phyloP scores from a whole-genome alignment of 35 echinoderm and acorn worm genomes.

The Lytechinus variegatus region DNA sequence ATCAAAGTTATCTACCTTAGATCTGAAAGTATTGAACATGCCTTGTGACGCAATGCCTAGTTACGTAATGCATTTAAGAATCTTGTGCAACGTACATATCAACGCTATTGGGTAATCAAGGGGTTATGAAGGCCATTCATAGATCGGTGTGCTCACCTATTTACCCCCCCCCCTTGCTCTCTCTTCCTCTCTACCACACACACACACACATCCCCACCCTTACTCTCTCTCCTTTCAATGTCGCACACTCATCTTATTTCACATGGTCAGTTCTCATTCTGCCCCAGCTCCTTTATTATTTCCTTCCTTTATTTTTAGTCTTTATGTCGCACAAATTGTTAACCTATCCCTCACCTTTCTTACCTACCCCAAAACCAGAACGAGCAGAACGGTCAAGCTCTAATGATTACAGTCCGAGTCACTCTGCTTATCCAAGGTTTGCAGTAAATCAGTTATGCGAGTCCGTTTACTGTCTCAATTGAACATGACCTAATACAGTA shows the following conservation, averaged over 20 bases:
- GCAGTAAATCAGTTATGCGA: neutral
- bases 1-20: too few relatives aligned
- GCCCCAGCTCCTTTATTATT: too few relatives aligned
- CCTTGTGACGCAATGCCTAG: neutral
- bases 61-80: neutral
- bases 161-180: neutral
- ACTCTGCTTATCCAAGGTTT: neutral
- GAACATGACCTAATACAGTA: constrained; percentile 1
- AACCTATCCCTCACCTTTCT: neutral
- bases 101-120: neutral
- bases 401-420: neutral
- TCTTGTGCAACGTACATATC: neutral
- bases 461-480: neutral
- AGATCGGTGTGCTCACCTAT: neutral
- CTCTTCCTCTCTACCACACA: neutral
- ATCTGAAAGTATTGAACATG: neutral
- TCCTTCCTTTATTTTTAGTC: too few relatives aligned
- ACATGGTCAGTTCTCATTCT: neutral
- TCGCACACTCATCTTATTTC: neutral
- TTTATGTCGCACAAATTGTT: neutral
- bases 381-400: neutral
- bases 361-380: neutral
- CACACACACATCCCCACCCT: too few relatives aligned
- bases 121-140: neutral
- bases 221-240: neutral